A percentile compares a stretch with the other conserved stretches of the same genome.
phyloP scores from a whole-genome alignment of 2,888 invertebrate species.

The Hyppa rectilinea region DNA sequence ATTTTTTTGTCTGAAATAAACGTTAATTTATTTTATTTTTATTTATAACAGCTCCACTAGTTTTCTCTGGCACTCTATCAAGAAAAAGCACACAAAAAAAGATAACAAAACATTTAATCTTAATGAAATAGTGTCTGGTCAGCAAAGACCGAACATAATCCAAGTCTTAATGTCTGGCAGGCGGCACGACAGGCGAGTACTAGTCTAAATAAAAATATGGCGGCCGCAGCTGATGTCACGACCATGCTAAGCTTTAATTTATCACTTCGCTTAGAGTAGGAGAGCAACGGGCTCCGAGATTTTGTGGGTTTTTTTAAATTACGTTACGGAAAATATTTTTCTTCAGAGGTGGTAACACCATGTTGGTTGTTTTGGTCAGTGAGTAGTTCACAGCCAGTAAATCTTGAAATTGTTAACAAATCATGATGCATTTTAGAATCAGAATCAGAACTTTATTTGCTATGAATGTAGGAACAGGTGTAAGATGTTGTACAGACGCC shows the following conservation, averaged over 20 bases:
- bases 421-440: background rate
- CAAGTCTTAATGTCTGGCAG: slow-evolving; percentile 57
- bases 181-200: slow-evolving; percentile 40
- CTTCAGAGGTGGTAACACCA: background rate
- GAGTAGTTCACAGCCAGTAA: background rate
- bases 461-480: too few species aligned
- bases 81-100: slow-evolving; percentile 20
- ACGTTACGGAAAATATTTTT: background rate
- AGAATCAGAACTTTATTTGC: too few species aligned
- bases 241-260: slow-evolving; percentile 72
- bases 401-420: background rate
- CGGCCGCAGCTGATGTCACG: slow-evolving; percentile 66
- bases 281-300: slow-evolving; percentile 27
- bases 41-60: too few species aligned
- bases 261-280: slow-evolving; percentile 64
- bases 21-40: too few species aligned
- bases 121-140: slow-evolving; percentile 54
- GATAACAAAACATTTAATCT: slow-evolving; percentile 48
- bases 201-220: slow-evolving; percentile 67
- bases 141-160: slow-evolving; percentile 55
- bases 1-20: too few species aligned
- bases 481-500: too few species aligned
- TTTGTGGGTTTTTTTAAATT: slow-evolving; percentile 22
- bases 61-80: slow-evolving; percentile 29
- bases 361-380: background rate